Evolutionary conservation across 2,797 vertebrate genomes (phyloP).

Genomic region (Micrastur ruficollis): DNA sequence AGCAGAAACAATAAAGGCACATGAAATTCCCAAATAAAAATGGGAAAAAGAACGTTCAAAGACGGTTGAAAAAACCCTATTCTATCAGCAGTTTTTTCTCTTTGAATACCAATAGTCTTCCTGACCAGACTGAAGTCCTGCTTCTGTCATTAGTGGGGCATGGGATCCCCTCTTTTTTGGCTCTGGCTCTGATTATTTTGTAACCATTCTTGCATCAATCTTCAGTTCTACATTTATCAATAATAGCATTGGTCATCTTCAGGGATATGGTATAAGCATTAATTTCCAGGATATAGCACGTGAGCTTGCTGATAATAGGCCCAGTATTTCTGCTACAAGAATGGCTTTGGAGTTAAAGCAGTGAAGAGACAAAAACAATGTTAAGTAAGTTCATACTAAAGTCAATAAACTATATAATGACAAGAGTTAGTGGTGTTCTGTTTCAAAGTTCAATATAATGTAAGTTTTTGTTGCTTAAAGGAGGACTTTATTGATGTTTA

Average conservation of each 20-base stretch:
- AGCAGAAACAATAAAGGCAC: neutral
- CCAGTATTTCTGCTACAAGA: neutral
- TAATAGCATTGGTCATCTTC: neutral
- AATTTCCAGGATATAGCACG: neutral
- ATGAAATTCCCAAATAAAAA: neutral
- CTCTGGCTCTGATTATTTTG: neutral
- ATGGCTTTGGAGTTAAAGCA: neutral
- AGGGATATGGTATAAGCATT: neutral
- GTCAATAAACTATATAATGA: neutral
- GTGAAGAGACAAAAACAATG: neutral
- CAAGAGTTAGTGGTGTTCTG: neutral
- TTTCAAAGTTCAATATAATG: slow-evolving; percentile 16
- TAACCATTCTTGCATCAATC: neutral
- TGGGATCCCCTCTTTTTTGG: neutral
- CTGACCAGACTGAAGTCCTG: neutral
- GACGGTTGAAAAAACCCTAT: neutral
- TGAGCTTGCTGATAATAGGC: neutral
- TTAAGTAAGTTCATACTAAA: neutral
- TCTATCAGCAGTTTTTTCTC: neutral
- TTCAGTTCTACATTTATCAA: too few relatives aligned
- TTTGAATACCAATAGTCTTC: neutral
- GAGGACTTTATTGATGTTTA: neutral
- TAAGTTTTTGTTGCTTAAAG: neutral
- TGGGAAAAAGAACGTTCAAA: neutral
- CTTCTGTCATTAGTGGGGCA: neutral